A percentile compares a stretch with the other conserved stretches of the same genome.
Evolutionary conservation across 2,797 vertebrate species (phyloP).

Genomic region (Artibeus jamaicensis): DNA sequence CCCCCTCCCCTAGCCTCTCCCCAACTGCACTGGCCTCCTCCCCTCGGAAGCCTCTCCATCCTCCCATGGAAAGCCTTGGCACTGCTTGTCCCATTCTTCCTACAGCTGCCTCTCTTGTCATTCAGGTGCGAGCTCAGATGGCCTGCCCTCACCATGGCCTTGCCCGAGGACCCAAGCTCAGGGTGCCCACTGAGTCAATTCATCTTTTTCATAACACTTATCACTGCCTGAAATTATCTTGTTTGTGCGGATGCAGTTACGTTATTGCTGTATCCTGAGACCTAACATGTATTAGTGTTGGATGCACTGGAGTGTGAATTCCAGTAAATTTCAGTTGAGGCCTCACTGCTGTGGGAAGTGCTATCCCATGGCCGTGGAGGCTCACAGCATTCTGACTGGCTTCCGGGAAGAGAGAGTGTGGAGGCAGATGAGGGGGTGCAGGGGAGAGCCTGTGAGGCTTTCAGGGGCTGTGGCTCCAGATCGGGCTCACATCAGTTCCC

Average conservation of each 20-base stretch:
- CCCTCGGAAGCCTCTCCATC: not conserved
- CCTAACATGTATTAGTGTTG: not conserved
- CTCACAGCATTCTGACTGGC: not conserved
- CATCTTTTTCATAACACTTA: not conserved
- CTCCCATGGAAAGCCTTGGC: not conserved
- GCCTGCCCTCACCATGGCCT: not conserved
- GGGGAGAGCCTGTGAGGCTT: not conserved
- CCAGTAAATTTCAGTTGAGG: not conserved
- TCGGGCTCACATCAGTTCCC: not conserved
- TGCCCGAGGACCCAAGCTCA: not conserved
- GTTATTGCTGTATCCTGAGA: not conserved
- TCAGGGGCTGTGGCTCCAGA: not conserved
- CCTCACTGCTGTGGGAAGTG: fast-evolving
- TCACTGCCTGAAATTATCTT: not conserved
- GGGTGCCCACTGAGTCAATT: not conserved
- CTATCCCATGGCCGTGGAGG: not conserved
- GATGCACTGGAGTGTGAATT: not conserved
- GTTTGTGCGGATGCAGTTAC: not conserved
- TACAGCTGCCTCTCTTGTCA: not conserved
- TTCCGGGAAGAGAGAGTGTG: not conserved
- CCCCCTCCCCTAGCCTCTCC: not conserved
- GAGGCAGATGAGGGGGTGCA: not conserved
- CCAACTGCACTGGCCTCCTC: not conserved
- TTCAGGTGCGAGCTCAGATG: not conserved
- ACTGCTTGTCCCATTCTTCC: not conserved